phyloP scores from a whole-genome alignment of 2,888 invertebrate species.

The Epirrhoe tristata region DNA sequence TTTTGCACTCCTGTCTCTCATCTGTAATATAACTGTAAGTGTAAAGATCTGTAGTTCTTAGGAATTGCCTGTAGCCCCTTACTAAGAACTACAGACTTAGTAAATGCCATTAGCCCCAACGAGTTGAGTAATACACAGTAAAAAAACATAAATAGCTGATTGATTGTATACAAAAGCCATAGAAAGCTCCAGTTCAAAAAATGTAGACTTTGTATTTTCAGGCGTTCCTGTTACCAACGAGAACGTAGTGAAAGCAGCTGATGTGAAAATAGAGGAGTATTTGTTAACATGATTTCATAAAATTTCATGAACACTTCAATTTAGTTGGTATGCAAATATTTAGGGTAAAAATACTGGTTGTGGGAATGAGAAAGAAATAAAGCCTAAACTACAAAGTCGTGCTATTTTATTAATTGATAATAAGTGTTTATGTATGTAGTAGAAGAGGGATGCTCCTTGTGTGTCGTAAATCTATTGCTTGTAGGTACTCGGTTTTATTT shows the following conservation, averaged over 20 bases:
- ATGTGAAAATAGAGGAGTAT: conserved; percentile 58
- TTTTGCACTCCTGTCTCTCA: background rate
- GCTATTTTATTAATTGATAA: conserved; percentile 28
- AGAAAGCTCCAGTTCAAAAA: conserved; percentile 1
- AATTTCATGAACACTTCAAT: conserved; percentile 13
- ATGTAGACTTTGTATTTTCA: conserved; percentile 42
- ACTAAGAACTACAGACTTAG: too few relatives aligned
- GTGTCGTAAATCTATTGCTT: conserved; percentile 67
- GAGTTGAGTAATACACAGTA: too few relatives aligned
- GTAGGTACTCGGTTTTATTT: conserved; percentile 64
- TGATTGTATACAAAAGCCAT: background rate
- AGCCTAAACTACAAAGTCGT: conserved; percentile 12
- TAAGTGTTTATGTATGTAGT: conserved; percentile 50
- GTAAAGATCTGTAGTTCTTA: too few relatives aligned
- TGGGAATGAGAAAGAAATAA: conserved; percentile 1
- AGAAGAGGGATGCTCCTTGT: conserved; percentile 55
- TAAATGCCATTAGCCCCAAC: too few relatives aligned
- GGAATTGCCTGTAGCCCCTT: too few relatives aligned
- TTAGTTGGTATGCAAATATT: conserved; percentile 1
- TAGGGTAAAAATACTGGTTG: background rate
- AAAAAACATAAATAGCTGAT: too few relatives aligned
- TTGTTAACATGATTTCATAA: conserved; percentile 46
- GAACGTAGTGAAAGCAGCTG: conserved; percentile 53
- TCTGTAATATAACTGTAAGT: too few relatives aligned
- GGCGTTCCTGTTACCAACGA: conserved; percentile 61